These are phyloP conservation scores for Papilio glaucus DNA, from an alignment of 1,140 invertebrate species.

Conservation along the genomic window DNA sequence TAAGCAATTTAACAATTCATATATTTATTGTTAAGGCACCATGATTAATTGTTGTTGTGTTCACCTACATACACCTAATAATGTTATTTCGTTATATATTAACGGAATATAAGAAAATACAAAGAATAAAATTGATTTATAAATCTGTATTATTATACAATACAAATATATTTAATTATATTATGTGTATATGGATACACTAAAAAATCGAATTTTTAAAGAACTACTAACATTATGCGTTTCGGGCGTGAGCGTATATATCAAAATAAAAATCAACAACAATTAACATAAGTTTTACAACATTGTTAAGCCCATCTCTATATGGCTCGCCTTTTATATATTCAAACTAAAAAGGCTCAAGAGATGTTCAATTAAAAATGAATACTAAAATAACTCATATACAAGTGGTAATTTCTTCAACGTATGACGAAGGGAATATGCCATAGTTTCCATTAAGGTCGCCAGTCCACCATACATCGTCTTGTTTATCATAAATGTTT, in stretches of 20 bases:
- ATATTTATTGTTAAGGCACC: not conserved
- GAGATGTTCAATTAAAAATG: constrained; percentile 14
- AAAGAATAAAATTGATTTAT: not conserved
- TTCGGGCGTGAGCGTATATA: no score
- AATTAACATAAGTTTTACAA: constrained; percentile 9
- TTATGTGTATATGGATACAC: no score
- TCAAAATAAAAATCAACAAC: not conserved
- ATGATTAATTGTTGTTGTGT: constrained; percentile 1
- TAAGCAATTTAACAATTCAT: constrained; percentile 9
- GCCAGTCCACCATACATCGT: constrained; percentile 98
- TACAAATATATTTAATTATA: no score
- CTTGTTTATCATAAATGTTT: constrained; percentile 94
- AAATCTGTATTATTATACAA: not conserved
- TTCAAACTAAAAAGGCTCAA: constrained; percentile 19
- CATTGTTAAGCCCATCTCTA: constrained; percentile 20
- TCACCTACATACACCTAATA: no score
- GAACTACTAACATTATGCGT: no score
- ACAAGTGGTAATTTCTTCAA: constrained; percentile 87
- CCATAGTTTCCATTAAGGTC: constrained; percentile 93
- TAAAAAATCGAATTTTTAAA: no score
- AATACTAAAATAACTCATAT: constrained; percentile 50
- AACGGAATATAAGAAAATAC: not conserved
- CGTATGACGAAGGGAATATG: constrained; percentile 97
- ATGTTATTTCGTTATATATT: not conserved
- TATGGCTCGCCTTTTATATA: constrained; percentile 22